These are phyloP conservation scores for Diadegma fenestrale DNA, from an alignment of 2,888 invertebrate genomes.

Conservation along the genomic window DNA sequence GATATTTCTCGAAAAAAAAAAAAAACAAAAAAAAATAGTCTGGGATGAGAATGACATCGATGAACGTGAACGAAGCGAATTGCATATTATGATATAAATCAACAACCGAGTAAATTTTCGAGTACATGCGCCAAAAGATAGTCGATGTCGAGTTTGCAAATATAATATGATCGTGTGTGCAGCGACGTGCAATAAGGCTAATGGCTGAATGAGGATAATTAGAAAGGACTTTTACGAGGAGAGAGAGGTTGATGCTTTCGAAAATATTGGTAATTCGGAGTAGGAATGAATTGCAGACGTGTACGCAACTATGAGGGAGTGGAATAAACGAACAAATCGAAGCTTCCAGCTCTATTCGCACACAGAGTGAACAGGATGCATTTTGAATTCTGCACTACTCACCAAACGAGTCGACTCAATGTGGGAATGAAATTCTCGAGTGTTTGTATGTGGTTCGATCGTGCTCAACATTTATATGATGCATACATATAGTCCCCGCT, in stretches of 20 bases:
- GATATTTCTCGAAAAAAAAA: background rate
- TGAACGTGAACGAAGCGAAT: background rate
- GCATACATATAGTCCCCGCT: conserved; percentile 24
- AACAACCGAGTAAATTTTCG: background rate
- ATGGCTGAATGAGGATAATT: conserved; percentile 44
- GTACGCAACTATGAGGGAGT: background rate
- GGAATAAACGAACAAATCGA: conserved; percentile 21
- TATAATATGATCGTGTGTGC: conserved; percentile 9
- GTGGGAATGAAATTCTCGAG: no score
- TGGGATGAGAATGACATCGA: no score
- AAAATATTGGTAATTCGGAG: conserved; percentile 26
- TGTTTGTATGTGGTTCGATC: conserved; percentile 14
- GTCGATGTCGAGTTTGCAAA: background rate
- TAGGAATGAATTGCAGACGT: background rate
- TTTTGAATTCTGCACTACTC: conserved; percentile 17
- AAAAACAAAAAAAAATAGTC: background rate
- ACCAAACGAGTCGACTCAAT: conserved; percentile 20
- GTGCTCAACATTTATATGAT: conserved; percentile 11
- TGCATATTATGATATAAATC: conserved; percentile 1
- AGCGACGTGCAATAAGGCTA: conserved; percentile 36
- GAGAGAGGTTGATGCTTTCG: background rate
- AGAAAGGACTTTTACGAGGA: background rate
- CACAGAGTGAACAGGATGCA: background rate
- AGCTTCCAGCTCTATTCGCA: background rate
- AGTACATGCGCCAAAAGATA: background rate